Base-by-base conservation (phyloP, 2,113 vertebrate genomes). In the Cygnus atratus region DNA sequence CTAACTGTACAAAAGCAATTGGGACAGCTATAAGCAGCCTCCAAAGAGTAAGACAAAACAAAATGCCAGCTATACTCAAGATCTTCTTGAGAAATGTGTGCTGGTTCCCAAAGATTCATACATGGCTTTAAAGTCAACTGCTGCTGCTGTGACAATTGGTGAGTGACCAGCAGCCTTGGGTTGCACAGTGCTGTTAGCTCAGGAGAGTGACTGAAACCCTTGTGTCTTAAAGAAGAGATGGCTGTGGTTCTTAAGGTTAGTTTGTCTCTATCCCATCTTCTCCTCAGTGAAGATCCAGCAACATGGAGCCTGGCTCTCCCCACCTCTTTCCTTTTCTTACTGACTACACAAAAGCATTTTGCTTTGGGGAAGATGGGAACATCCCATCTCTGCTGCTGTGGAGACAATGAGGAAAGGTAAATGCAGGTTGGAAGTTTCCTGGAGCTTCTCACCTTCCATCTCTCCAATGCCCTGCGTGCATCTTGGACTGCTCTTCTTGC, bases 141-240 rank as follows among this genome's bases (percentile, higher is more conserved):
- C 54, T 62, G 28, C 52, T 82, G 35, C 48, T 65, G 13, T 39
- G 58, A 37, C 33, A 44, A 22, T 8, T 12, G 19, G 10, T 39
- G 52, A 33, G 41, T 57, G 52, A 57, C 14, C 52, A 79, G n/a
- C 55, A 87, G 24, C 33, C 11, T 35, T 76, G 9, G 9, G 14
- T 50, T 0, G 0, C 6, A 13, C 17, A 6, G 43, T 39, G 28
- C 24, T 46, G 24, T 28, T 84, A n/a, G 13, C 19, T 85, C 58
- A 55, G 39, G 39, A 33, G 18, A 55, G 57, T 11, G 13, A 14
- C 31, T 72, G 26, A 21, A 72, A 72, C 10, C 26, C 14, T 11
- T 41, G 39, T 13, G 33, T 65, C 28, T 78, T 74, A 62, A 39
- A 3, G 2, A 52, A 84, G 62, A 84, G 62, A 17, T 44, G 11